Percentiles rank a stretch among this genome's conserved stretches.
Evolutionary conservation across 2,888 invertebrate species (phyloP).

Genomic region (Netelia melanura): DNA sequence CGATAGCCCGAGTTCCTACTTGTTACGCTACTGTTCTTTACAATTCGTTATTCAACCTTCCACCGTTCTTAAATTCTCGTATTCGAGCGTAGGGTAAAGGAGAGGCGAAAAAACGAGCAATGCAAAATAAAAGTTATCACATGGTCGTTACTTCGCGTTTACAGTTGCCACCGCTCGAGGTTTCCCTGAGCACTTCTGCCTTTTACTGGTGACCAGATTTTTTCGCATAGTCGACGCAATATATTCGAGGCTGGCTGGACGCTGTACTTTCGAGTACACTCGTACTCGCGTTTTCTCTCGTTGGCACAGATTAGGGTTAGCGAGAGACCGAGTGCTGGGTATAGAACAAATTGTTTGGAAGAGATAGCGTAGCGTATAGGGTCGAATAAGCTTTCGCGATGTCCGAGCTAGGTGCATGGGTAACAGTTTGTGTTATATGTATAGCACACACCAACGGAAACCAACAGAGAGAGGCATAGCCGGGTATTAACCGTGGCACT

Average conservation of each 20-base stretch:
- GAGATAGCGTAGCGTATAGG: constrained; percentile 70
- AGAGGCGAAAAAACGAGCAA: constrained; percentile 20
- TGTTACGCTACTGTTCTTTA: not conserved
- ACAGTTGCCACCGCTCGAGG: constrained; percentile 10
- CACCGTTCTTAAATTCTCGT: not conserved
- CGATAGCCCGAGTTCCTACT: not conserved
- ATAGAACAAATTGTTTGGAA: constrained; percentile 76
- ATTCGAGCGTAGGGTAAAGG: not conserved
- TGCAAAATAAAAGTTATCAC: constrained; percentile 49
- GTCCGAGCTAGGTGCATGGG: not conserved
- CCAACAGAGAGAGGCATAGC: not conserved
- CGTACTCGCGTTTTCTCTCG: constrained; percentile 30
- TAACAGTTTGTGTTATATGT: not conserved
- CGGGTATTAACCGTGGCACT: constrained; percentile 58
- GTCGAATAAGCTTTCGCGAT: constrained; percentile 44
- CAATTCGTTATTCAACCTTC: not conserved
- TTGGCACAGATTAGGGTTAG: constrained; percentile 48
- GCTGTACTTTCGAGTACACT: constrained; percentile 22
- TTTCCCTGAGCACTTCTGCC: constrained; percentile 1
- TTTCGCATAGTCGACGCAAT: constrained; percentile 24
- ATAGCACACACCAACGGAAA: not conserved
- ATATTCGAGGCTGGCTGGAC: not conserved
- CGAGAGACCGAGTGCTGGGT: constrained; percentile 56
- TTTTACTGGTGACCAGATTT: constrained; percentile 42
- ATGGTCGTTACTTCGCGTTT: constrained; percentile 45